These are phyloP conservation scores for Propsilocerus akamusi DNA, from an alignment of 1,140 invertebrate genomes.

Conservation along the genomic window DNA sequence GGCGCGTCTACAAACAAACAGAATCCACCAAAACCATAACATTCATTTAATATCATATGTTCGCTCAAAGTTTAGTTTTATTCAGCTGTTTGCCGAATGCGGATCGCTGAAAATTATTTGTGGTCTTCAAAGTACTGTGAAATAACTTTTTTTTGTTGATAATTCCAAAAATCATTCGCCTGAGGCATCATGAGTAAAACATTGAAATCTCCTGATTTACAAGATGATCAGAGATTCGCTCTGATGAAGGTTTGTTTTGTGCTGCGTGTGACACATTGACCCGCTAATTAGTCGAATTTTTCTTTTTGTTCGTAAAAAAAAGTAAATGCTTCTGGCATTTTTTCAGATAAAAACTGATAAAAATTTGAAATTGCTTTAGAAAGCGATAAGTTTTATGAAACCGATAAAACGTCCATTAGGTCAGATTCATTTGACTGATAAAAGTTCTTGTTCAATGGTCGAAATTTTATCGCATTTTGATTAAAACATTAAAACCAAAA, in stretches of 20 bases:
- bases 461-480: not conserved
- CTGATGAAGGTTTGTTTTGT: slow-evolving; percentile 40
- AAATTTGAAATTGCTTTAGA: no score
- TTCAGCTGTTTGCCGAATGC: no score
- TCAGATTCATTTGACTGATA: not conserved
- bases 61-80: no score
- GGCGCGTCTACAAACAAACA: no score
- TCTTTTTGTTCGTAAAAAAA: not conserved
- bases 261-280: not conserved
- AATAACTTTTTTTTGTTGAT: no score
- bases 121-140: no score
- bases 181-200: not conserved
- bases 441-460: not conserved
- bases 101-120: no score
- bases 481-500: not conserved
- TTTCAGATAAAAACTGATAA: no score
- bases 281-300: not conserved
- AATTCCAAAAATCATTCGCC: no score
- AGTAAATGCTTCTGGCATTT: not conserved
- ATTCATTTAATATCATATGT: no score
- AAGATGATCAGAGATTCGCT: slow-evolving; percentile 41
- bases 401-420: slow-evolving; percentile 17
- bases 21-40: no score
- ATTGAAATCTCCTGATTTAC: slow-evolving; percentile 9
- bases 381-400: slow-evolving; percentile 13